Base-by-base conservation (phyloP, 1,140 invertebrate genomes). In the Penaeus japonicus region DNA sequence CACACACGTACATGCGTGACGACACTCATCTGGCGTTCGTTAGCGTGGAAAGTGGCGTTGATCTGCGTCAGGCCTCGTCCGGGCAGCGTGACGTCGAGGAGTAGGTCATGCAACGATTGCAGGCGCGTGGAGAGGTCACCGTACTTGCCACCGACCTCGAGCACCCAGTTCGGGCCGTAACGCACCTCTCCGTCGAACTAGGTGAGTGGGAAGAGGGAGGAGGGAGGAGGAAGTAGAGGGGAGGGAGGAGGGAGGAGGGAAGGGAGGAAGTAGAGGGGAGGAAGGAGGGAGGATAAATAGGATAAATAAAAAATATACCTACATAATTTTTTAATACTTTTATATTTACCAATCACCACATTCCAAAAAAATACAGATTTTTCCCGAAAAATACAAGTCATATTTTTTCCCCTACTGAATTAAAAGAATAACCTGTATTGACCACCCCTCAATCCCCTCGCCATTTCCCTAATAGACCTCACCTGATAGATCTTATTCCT, bases 21-120 rank as follows among this genome's bases (percentile, higher is more conserved):
- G 5, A 88, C 62, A 35, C 80, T 78, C 87, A 88, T 83, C 17
- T 39, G 17, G 20, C 73, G 24, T 24, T 77, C 73, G 24, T 88
- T 82, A 35, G 87, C 65, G 22, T 88, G 85, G 18, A 88, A 73
- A 2, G 89, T 90, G 12, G 75, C 77, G 62, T 90, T 90, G 81
- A 90, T 80, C 24, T 73, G 62, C 12, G 81, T 87, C 17, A 90
- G 80, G 22, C 85, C 79, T 22, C 79, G 70, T 24, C 47, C 32
- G 4, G 89, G 85, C 20, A 83, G 85, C 2, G 20, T 57, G 22
- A 90, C 24, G 32, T 86, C 85, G 12, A 90, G 54, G 27, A 84
- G 70, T n/a, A 90, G 80, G 75, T 84, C 87, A 81, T 90, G 89
- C n/a, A 87, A 10, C 7, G 78, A n/a, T 7, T 87, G 75, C 10